A percentile compares a stretch with the other conserved stretches of the same genome.
These are phyloP conservation scores for Aptenodytes forsteri DNA, from an alignment of 2,113 vertebrate species.

Conservation along the genomic window DNA sequence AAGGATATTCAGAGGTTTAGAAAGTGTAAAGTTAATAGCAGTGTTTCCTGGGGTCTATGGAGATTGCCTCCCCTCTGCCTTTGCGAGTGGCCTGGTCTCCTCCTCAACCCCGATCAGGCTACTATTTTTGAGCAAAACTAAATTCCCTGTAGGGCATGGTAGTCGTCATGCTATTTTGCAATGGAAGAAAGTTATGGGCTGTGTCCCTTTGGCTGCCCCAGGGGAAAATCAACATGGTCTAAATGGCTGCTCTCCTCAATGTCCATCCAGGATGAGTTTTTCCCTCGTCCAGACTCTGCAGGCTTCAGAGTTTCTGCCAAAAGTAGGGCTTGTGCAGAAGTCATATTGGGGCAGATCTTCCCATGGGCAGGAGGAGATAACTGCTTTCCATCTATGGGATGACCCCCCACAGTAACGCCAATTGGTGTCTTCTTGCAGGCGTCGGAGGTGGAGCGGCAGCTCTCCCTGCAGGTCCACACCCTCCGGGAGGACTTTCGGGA, in stretches of 20 bases:
- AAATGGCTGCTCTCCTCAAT: neutral
- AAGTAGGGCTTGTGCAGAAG: neutral
- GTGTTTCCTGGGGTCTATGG: neutral
- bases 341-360: neutral
- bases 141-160: neutral
- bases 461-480: constrained; percentile 93
- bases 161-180: neutral
- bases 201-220: neutral
- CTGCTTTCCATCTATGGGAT: neutral
- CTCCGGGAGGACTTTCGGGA: constrained; percentile 94
- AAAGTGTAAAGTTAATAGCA: neutral
- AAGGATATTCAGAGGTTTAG: neutral
- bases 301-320: neutral
- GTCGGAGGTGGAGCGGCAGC: constrained; percentile 91
- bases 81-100: neutral
- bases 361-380: neutral
- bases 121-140: neutral
- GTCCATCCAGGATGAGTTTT: neutral
- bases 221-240: neutral
- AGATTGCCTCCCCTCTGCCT: neutral
- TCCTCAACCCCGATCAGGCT: neutral
- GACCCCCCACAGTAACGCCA: neutral
- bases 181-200: neutral
- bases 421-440: constrained; percentile 78
- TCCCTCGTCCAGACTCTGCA: neutral